Evolutionary conservation across 2,113 vertebrate genomes (phyloP).

Genomic region (Bubalus kerabau): DNA sequence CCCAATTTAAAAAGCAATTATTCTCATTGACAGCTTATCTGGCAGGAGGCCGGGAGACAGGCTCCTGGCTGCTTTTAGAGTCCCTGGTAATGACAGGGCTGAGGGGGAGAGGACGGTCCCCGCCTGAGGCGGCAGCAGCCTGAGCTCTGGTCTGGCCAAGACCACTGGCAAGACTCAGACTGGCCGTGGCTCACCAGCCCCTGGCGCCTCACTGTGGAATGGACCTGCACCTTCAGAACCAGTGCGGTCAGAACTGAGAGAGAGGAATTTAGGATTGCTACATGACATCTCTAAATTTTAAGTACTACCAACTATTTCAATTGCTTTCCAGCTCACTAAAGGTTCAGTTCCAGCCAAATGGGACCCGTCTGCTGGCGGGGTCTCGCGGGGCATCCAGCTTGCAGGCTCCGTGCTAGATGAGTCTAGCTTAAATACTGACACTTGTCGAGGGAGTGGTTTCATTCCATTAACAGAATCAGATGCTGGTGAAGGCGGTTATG

Average conservation of each 20-base stretch:
- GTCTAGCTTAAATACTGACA: background rate
- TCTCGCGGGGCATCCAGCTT: rapidly evolving
- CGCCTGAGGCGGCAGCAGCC: no score
- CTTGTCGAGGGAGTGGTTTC: rapidly evolving
- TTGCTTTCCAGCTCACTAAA: background rate
- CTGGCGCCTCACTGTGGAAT: rapidly evolving
- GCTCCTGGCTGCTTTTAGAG: background rate
- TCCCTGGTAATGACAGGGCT: background rate
- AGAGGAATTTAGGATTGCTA: background rate
- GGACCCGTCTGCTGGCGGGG: rapidly evolving
- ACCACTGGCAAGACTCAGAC: rapidly evolving
- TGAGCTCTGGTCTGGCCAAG: background rate
- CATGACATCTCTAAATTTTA: background rate
- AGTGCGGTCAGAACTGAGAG: background rate
- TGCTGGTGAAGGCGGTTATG: rapidly evolving
- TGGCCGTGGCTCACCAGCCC: background rate
- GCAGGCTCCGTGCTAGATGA: background rate
- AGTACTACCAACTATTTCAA: background rate
- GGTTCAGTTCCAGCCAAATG: background rate
- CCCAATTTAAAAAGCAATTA: constrained; percentile 47
- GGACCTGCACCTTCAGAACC: background rate
- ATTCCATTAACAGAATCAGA: background rate
- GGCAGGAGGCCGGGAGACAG: background rate
- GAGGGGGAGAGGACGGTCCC: background rate
- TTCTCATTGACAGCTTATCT: constrained; percentile 17